Evolutionary conservation across 1,140 invertebrate species (phyloP), one percentile per base, ranked within the genome.

Genomic region (Babylonia areolata): DNA sequence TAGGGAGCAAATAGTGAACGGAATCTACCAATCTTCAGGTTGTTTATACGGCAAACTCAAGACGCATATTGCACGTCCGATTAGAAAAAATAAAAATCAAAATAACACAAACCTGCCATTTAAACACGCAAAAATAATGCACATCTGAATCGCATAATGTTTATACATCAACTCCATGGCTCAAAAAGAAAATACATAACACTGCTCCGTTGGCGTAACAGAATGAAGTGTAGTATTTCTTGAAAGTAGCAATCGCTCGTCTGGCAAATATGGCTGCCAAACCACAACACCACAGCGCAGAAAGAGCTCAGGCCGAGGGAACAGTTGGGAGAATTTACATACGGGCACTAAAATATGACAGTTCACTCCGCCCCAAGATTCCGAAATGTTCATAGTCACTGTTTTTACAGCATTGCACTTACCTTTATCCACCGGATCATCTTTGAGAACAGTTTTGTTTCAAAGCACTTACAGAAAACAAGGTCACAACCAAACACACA

Each of bases 191-290:
- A 46, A 69, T 46, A 87, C 71, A 85, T 40, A 40, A 58, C 81
- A 75, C 75, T 31, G 87, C 82, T 58, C 87, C 77, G 82, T 46
- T 82, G 86, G 77, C 84, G 86, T 89, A 86, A 86, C 69, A 84
- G 78, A 31, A 73, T 15, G 82, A 75, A 84, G 69, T 75, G n/a
- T 40, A 84, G 37, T 58, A 73, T 84, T 42, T 31, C 82, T 54
- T 80, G 39, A 42, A 73, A 73, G 39, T 35, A 84, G 69, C 35
- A 84, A 86, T 79, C 81, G 81, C 85, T 85, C 79, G 83, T 89
- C 81, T 85, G 85, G 81, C 86, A 88, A 92, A 92, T 91, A 92
- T 92, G 91, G 91, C 91, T 90, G 88, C 90, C 89, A 86, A n/a
- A 88, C 84, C 85, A 85, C 87, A 89, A 89, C 82, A 84, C 90